Evolutionary conservation across 1,140 invertebrate genomes (phyloP).

Genomic region (Zaprionus davidi): DNA sequence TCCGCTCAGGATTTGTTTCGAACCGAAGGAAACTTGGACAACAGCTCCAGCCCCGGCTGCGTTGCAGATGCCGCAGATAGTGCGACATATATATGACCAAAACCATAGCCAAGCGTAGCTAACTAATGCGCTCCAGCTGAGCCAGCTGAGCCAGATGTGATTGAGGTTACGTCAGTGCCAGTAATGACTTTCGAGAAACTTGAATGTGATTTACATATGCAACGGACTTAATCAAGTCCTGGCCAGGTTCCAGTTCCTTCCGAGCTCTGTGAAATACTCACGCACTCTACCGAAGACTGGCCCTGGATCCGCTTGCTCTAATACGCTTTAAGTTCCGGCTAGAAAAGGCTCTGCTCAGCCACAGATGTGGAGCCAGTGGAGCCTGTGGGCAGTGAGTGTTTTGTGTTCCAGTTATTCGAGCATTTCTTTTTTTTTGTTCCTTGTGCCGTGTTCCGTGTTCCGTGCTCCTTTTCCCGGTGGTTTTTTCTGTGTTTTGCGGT

Average conservation of each 20-base stretch:
- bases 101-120: neutral
- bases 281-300: too few species aligned
- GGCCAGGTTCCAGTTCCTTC: too few species aligned
- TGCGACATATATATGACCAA: neutral
- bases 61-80: conserved; percentile 7
- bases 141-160: neutral
- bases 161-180: neutral
- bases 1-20: conserved; percentile 62
- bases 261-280: too few species aligned
- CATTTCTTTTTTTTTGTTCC: conserved; percentile 2
- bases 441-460: conserved; percentile 8
- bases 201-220: neutral
- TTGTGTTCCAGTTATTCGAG: conserved; percentile 14
- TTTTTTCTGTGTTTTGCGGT: conserved; percentile 66
- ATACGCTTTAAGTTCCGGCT: too few species aligned
- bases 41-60: neutral
- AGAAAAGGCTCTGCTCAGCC: too few species aligned
- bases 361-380: neutral
- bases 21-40: conserved; percentile 24
- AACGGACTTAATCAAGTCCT: neutral
- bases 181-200: neutral
- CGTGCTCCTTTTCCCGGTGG: neutral
- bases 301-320: too few species aligned
- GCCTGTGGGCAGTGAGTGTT: conserved; percentile 11
- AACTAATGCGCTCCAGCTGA: neutral